Conservation (phyloP, 2,113 vertebrate genomes). For the Clarias gariepinus region DNA sequence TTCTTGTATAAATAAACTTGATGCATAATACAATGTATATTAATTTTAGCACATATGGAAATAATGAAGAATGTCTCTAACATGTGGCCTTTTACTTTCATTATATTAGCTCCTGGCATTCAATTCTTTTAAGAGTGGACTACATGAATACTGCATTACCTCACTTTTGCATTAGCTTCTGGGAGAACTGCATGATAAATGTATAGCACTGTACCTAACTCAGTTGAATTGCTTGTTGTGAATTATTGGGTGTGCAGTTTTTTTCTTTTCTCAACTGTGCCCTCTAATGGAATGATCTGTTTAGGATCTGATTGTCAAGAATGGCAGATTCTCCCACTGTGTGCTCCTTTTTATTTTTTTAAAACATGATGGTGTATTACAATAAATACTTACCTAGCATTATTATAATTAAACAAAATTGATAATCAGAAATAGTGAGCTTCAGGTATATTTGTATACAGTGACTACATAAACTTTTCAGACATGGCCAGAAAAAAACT, state of each 20-base stretch:
- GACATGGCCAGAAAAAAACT: not conserved
- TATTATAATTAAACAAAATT: not conserved
- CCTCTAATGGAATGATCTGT: constrained; percentile 54
- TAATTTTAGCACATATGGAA: not conserved
- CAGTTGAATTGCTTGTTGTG: not conserved
- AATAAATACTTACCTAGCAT: not conserved
- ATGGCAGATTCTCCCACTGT: not conserved
- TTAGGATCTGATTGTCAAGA: constrained; percentile 24
- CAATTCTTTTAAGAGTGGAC: not conserved
- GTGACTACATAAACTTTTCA: not conserved
- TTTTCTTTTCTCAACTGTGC: constrained; percentile 44
- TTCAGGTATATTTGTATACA: not conserved
- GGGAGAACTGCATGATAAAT: constrained; percentile 5
- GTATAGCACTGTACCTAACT: constrained; percentile 26
- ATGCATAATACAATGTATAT: not conserved
- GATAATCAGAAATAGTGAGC: not conserved
- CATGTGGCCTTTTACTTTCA: not conserved
- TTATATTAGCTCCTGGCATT: not conserved
- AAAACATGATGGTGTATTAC: too few species aligned
- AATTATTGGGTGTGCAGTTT: not conserved
- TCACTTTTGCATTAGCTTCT: constrained; percentile 11
- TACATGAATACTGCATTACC: not conserved
- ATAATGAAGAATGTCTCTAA: not conserved
- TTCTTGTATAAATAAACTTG: not conserved
- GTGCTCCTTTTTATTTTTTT: not conserved